Percentiles rank a stretch among this genome's conserved stretches.
Evolutionary conservation across 2,797 vertebrate genomes (phyloP).

Genomic region (Aythya fuligula): DNA sequence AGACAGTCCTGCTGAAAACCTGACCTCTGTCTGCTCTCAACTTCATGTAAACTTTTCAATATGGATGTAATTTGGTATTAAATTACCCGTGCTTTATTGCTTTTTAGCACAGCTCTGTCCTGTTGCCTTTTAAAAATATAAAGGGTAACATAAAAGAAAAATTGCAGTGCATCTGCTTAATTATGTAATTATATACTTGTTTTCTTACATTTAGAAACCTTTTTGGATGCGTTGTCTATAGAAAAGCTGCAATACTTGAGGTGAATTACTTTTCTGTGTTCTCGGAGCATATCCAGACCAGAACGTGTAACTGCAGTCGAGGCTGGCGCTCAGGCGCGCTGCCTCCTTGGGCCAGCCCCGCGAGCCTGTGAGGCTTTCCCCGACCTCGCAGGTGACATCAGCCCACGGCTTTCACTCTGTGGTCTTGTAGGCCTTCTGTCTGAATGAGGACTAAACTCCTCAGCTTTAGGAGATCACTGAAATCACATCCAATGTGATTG

Average conservation of each 20-base stretch:
- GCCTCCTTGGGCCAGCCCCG: neutral
- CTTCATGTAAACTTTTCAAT: conserved; percentile 93
- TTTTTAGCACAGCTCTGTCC: conserved; percentile 85
- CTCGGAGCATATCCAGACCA: neutral
- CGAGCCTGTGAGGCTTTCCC: neutral
- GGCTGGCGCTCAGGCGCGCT: neutral
- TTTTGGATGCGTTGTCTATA: conserved; percentile 62
- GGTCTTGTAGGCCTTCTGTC: neutral
- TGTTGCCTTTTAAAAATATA: conserved; percentile 80
- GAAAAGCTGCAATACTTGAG: conserved; percentile 35
- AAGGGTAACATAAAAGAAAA: conserved; percentile 81
- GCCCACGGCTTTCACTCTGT: neutral
- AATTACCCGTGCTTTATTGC: conserved; percentile 92
- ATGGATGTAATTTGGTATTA: conserved; percentile 95
- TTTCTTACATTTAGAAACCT: conserved; percentile 76
- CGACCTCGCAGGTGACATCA: neutral
- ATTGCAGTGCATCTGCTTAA: conserved; percentile 78
- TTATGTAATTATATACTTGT: conserved; percentile 80
- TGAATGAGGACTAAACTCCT: neutral
- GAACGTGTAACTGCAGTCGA: neutral
- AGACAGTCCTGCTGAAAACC: conserved; percentile 83
- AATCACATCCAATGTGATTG: neutral
- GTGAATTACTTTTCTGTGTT: conserved; percentile 1
- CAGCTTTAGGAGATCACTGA: neutral
- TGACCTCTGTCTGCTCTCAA: conserved; percentile 85